Evolutionary conservation across 2,888 invertebrate genomes (phyloP).

Genomic region (Hirudinaria manillensis): DNA sequence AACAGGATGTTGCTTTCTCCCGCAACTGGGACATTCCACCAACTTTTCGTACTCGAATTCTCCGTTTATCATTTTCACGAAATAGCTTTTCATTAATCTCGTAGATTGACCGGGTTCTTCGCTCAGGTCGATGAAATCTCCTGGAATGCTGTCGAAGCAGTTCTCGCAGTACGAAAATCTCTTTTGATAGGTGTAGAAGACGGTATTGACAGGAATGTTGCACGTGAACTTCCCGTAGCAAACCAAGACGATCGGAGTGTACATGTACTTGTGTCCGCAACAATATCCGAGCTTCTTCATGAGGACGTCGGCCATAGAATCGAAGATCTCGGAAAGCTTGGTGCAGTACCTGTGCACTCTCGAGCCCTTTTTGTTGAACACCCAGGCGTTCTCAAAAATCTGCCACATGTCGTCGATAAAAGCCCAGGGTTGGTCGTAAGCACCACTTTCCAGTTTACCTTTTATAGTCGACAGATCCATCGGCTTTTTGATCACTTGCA

Average conservation of each 20-base stretch:
- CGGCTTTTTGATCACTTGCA: conserved; percentile 88
- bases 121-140: conserved; percentile 91
- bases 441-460: conserved; percentile 81
- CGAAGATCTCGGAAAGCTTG: conserved; percentile 92
- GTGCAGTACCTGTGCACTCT: conserved; percentile 95
- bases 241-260: conserved; percentile 95
- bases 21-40: conserved; percentile 89
- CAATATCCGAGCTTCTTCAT: conserved; percentile 97
- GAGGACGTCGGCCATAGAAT: conserved; percentile 92
- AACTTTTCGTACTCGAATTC: conserved; percentile 91
- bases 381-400: conserved; percentile 99
- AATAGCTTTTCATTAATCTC: conserved; percentile 90
- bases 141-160: conserved; percentile 98
- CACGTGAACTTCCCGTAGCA: conserved; percentile 91
- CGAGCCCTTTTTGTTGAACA: conserved; percentile 95
- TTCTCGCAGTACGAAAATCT: conserved; percentile 97
- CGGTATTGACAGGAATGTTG: conserved; percentile 93
- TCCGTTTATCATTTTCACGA: conserved; percentile 96
- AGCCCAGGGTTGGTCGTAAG: conserved; percentile 95
- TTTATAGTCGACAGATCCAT: conserved; percentile 95
- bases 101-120: conserved; percentile 73
- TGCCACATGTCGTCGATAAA: conserved; percentile 99
- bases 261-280: conserved; percentile 94
- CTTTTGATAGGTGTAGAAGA: conserved; percentile 96
- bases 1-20: conserved; percentile 92